phyloP scores from a whole-genome alignment of 2,888 invertebrate species.

The Acanthosoma haemorrhoidale region DNA sequence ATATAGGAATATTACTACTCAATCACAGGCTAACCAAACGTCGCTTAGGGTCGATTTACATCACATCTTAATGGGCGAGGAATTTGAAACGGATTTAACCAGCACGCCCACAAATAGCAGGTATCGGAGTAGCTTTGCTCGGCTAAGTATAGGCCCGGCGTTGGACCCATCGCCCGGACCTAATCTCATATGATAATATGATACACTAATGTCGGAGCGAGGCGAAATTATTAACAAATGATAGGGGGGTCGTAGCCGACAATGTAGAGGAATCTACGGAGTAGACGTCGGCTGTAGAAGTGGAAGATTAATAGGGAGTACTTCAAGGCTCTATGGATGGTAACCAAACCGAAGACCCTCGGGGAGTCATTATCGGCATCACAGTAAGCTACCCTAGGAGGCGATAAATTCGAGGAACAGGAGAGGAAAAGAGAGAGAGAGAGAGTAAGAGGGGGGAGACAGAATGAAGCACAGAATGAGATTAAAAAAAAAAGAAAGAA shows the following conservation, averaged over 20 bases:
- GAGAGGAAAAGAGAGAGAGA: background rate
- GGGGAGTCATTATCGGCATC: slow-evolving; percentile 6
- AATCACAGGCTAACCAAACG: too few species aligned
- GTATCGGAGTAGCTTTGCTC: too few species aligned
- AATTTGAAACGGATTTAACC: too few species aligned
- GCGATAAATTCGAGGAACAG: background rate
- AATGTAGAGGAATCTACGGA: background rate
- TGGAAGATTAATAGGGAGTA: background rate
- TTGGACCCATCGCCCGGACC: background rate
- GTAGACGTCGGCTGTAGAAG: background rate
- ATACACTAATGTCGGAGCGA: background rate
- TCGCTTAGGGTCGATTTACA: too few species aligned
- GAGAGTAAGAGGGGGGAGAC: background rate
- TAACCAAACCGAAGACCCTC: background rate
- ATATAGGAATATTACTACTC: too few species aligned
- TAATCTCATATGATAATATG: background rate
- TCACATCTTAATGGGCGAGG: too few species aligned
- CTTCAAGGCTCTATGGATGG: background rate
- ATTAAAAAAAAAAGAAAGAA: background rate
- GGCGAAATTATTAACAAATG: background rate
- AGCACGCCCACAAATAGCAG: too few species aligned
- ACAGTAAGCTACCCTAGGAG: background rate
- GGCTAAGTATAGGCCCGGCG: too few species aligned
- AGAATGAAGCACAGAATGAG: background rate
- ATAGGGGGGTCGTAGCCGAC: background rate